Percentiles rank a stretch among this genome's conserved stretches.
Conservation (phyloP, 2,113 vertebrate genomes). For the Myiozetetes cayanensis region DNA sequence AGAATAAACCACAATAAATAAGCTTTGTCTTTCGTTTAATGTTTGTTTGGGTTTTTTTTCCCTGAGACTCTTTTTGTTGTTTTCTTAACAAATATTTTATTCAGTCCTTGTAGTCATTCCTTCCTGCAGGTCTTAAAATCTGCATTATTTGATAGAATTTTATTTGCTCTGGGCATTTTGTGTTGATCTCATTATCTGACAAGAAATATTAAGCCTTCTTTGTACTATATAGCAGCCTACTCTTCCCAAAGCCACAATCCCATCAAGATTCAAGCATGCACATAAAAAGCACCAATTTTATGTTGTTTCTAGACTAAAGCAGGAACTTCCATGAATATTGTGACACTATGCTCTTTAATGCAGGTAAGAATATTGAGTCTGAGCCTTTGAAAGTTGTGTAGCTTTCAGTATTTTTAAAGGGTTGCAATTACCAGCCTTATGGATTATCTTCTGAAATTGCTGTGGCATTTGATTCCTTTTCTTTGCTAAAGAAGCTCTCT, state of each 20-base stretch:
- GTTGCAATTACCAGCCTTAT: background rate
- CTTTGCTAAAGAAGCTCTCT: background rate
- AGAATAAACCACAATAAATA: slow-evolving; percentile 42
- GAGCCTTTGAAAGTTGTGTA: background rate
- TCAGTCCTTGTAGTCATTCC: background rate
- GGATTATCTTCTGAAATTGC: background rate
- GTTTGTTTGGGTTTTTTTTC: background rate
- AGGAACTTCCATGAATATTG: background rate
- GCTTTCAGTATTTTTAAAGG: background rate
- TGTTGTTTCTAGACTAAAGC: background rate
- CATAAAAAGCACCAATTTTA: background rate
- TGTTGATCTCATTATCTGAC: slow-evolving; percentile 12
- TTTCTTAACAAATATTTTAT: background rate
- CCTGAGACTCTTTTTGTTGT: background rate
- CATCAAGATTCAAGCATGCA: background rate
- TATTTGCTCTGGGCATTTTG: background rate
- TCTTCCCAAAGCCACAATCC: background rate
- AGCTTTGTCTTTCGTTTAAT: background rate
- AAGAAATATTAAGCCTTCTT: background rate
- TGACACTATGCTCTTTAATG: background rate
- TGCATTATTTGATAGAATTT: background rate
- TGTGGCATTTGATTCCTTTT: background rate
- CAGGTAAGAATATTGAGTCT: background rate
- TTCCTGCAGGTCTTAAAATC: background rate
- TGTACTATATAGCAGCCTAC: background rate